These are phyloP conservation scores for Apamea epomidion DNA, from an alignment of 2,888 invertebrate genomes.

Conservation along the genomic window DNA sequence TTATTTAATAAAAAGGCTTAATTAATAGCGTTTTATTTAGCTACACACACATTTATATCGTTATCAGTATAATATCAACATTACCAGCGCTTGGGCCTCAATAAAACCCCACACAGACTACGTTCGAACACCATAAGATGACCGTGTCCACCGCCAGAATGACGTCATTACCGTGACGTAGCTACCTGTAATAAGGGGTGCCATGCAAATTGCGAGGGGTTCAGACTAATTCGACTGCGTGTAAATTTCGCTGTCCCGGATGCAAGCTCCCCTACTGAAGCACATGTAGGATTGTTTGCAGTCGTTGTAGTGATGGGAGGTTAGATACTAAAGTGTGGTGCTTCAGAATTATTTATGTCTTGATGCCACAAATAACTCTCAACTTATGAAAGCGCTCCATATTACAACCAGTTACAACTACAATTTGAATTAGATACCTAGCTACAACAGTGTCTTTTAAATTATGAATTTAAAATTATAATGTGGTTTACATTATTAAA, in stretches of 20 bases:
- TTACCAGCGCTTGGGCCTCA: not conserved
- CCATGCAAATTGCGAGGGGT: conserved; percentile 64
- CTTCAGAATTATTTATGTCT: not conserved
- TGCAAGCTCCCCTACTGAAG: conserved; percentile 47
- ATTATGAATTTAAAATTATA: no score
- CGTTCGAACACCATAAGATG: conserved; percentile 28
- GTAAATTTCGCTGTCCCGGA: conserved; percentile 67
- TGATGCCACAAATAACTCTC: not conserved
- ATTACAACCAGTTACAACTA: not conserved
- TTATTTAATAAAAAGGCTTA: not conserved
- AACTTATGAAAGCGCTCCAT: not conserved
- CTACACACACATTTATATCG: not conserved
- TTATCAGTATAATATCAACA: not conserved
- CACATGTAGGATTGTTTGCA: conserved; percentile 35
- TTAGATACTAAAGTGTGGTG: conserved; percentile 41
- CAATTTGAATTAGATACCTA: not conserved
- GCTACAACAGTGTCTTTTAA: not conserved
- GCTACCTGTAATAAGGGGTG: conserved; percentile 62
- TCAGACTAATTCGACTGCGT: conserved; percentile 64
- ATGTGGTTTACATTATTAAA: no score
- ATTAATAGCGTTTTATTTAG: not conserved
- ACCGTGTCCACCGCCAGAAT: conserved; percentile 37
- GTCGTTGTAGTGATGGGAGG: conserved; percentile 20
- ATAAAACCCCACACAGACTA: not conserved
- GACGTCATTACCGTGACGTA: conserved; percentile 56